Percentiles rank a stretch among this genome's conserved stretches.
Evolutionary conservation across 2,888 invertebrate species (phyloP).

Genomic region (Koerneria pararmatus): DNA sequence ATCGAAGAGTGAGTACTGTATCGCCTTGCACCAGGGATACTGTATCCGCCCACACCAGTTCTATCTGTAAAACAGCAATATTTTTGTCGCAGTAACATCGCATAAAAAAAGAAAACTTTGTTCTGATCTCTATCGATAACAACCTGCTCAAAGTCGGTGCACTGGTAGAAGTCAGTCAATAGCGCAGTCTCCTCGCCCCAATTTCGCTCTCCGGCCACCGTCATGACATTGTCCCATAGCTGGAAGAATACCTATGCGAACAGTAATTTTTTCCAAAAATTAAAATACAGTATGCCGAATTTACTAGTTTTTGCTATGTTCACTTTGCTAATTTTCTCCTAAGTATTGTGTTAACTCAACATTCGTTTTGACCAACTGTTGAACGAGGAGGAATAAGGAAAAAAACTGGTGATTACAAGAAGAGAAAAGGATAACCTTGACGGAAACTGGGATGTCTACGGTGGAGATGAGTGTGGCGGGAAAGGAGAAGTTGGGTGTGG

Average conservation of each 20-base stretch:
- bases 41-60: slow-evolving; percentile 25
- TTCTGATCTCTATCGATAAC: no score
- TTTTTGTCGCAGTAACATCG: background rate
- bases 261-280: no score
- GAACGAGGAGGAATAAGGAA: background rate
- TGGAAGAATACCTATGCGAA: background rate
- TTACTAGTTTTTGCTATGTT: no score
- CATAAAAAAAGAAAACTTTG: background rate
- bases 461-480: slow-evolving; percentile 27
- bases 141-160: slow-evolving; percentile 30
- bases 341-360: no score
- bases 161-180: slow-evolving; percentile 28
- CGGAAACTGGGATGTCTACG: slow-evolving; percentile 25
- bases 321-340: no score
- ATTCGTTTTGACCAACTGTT: no score
- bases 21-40: slow-evolving; percentile 26
- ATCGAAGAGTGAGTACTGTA: slow-evolving; percentile 17
- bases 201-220: slow-evolving; percentile 21
- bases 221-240: slow-evolving; percentile 20
- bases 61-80: slow-evolving; percentile 24
- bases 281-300: no score
- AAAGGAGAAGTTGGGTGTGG: slow-evolving; percentile 20
- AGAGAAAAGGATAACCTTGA: slow-evolving; percentile 23
- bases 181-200: slow-evolving; percentile 26
- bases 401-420: background rate